Evolutionary conservation across 37 sponge, comb jelly and placozoan species (phyloP), one percentile per base, ranked within the genome.

Genomic region (Ianthella basta): DNA sequence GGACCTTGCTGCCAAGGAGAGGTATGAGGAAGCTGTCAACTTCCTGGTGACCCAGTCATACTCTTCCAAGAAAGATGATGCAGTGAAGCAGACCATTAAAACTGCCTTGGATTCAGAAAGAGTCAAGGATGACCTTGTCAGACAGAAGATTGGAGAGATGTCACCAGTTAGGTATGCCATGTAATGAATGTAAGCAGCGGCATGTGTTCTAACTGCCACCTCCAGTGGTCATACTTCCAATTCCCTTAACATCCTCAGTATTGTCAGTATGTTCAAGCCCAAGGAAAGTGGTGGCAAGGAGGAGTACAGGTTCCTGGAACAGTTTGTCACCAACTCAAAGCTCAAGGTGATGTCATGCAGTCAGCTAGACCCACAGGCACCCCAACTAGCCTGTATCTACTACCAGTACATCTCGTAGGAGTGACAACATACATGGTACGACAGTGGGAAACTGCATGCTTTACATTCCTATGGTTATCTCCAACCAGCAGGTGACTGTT

Each of bases 1-100:
- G 73, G 73, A 72, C 19, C 39, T 72, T 15, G 73, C 73, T 13
- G 73, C 73, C 13, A 72, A 72, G 39, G 73, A 72, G 73, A 21
- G 37, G 19, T 72, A 33, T 15, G 73, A 72, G 40, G 39, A 33
- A 5, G 13, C 14, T 19, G 32, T 72, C 36, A 40, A 72, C 12
- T 13, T 72, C 19, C 73, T 72, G 5, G 30, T 72, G 13, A 37
- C 38, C 10, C 38, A 72, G 12, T 33, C 73, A 8, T 30, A 30
- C 41, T 72, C 73, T 10, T 30, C 73, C 14, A 72, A 72, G 39
- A 23, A 72, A 30, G 73, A 72, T 35, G 73, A 72, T 5, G 37
- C 32, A 37, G 21, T 20, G 8, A 72, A 33, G 40, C 32, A 72
- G 30, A 13, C 20, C 13, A 8, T 72, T 5, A 72, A 72, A 30